Base-by-base conservation (phyloP, 2,113 vertebrate species). In the Fulmarus glacialis region DNA sequence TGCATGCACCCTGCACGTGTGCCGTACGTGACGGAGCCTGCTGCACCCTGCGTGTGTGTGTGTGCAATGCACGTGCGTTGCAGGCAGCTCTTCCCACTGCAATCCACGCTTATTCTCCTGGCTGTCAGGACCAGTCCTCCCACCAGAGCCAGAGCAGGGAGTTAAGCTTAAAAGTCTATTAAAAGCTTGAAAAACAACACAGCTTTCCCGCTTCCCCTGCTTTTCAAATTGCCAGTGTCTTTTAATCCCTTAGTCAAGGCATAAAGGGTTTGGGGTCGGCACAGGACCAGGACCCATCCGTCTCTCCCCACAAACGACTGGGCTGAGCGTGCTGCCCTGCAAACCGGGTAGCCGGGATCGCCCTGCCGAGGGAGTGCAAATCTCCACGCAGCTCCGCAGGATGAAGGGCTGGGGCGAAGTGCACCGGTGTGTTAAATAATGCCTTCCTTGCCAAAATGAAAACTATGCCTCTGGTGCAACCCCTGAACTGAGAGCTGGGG, bases 261-360 rank as follows among this genome's bases (percentile, higher is more conserved):
- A 24, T 20, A 55, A 12, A 26, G 16, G 45, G 24, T 10, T 27
- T 34, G 19, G 80, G 48, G 27, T 32, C 58, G 52, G 75, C 36
- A 20, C 18, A 10, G n/a, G 20, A 21, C 27, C 58, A 50, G 47
- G 20, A 56, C 9, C 11, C 17, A 18, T 10, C 30, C 0, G 0
- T 36, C 56, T 30, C 53, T 24, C 62, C 22, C 32, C 14, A 15
- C 36, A 36, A 45, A 22, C 16, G 11, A 12, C 21, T 27, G 40
- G 26, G 23, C 50, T 34, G n/a, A 40, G 38, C 43, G 12, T 3
- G 32, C 52, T 74, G 59, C n/a, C 27, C 50, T n/a, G 52, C 43
- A 24, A 34, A 12, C 16, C 2, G 12, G 20, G 43, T 5, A 12
- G 23, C 22, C 42, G 8, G 15, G 72, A 42, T 42, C 3, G 1